Conservation (phyloP, 2,888 invertebrate genomes). For the Hedychridium roseum region DNA sequence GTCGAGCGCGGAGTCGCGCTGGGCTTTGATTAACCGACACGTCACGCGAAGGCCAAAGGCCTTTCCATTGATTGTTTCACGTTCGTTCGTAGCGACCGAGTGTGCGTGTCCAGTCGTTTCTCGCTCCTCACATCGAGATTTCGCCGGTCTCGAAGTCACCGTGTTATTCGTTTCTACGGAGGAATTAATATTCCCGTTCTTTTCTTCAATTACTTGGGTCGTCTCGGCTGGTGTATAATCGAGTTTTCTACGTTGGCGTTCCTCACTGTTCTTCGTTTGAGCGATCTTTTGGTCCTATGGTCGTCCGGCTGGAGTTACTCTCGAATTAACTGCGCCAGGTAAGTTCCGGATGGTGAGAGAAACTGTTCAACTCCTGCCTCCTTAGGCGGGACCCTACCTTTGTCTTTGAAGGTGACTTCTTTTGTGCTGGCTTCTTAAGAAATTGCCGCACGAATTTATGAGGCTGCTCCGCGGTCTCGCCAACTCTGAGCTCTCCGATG, state of each 20-base stretch:
- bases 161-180: neutral
- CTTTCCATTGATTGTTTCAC: slow-evolving; percentile 34
- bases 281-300: slow-evolving; percentile 5
- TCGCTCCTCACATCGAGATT: neutral
- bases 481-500: too few species aligned
- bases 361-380: neutral
- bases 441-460: neutral
- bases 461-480: neutral
- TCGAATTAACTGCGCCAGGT: slow-evolving; percentile 4
- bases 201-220: too few species aligned
- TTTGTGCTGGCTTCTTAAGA: slow-evolving; percentile 2
- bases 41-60: slow-evolving; percentile 32
- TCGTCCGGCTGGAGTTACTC: slow-evolving; percentile 6
- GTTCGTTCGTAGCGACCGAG: slow-evolving; percentile 18
- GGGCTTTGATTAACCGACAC: slow-evolving; percentile 46
- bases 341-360: slow-evolving; percentile 1
- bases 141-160: neutral
- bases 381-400: neutral
- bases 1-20: slow-evolving; percentile 2
- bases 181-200: too few species aligned
- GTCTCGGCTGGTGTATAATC: too few species aligned
- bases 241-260: neutral
- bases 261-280: neutral
- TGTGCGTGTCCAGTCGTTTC: too few species aligned
- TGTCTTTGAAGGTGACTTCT: neutral